Percentiles rank a stretch among this genome's conserved stretches.
These are phyloP conservation scores for Anguilla obscura DNA, from an alignment of 2,797 vertebrate species.

Conservation along the genomic window DNA sequence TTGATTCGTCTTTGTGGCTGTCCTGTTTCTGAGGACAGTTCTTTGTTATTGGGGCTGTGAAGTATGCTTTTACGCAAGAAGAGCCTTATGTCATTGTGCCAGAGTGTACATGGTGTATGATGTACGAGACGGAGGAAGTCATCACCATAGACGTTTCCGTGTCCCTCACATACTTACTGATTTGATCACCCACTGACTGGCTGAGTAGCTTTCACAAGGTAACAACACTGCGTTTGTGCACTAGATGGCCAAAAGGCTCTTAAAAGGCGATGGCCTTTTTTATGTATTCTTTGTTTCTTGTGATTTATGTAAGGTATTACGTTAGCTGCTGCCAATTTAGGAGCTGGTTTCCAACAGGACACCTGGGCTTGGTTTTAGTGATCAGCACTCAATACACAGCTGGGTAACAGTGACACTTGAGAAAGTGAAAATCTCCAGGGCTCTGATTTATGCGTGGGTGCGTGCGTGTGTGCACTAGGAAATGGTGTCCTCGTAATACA, in stretches of 20 bases:
- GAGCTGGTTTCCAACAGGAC: constrained; percentile 34
- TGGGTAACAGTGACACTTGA: background rate
- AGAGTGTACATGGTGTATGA: background rate
- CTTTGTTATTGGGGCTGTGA: background rate
- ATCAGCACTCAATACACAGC: background rate
- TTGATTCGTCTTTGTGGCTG: background rate
- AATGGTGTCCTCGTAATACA: no score
- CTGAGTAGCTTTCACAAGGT: background rate
- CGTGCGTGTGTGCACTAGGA: background rate
- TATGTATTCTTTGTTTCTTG: background rate
- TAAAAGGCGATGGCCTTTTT: background rate
- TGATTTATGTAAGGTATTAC: background rate
- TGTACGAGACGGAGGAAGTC: background rate
- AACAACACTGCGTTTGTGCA: background rate
- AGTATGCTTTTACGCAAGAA: background rate
- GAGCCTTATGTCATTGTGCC: background rate
- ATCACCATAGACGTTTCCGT: background rate
- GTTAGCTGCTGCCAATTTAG: background rate
- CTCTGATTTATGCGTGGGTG: background rate
- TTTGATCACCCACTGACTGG: background rate
- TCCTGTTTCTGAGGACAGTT: background rate
- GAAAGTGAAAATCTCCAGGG: background rate
- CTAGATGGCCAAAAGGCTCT: background rate
- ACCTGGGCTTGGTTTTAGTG: background rate
- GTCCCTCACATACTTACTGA: background rate